Conservation (phyloP, 2,797 vertebrate genomes). For the Hippoglossus hippoglossus region DNA sequence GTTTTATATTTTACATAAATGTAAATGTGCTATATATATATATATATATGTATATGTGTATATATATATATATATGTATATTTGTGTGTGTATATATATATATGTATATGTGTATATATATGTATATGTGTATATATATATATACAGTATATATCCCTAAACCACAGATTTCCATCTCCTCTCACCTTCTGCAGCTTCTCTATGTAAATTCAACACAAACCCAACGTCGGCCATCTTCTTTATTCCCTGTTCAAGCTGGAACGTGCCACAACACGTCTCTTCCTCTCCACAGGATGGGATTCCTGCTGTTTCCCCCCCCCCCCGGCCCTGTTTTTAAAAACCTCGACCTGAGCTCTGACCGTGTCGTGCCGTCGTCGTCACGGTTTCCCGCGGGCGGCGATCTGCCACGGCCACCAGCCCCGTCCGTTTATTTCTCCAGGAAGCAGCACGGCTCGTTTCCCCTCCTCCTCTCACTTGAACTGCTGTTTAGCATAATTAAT, state of each 20-base stretch:
- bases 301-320: slow-evolving; percentile 7
- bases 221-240: slow-evolving; percentile 1
- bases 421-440: slow-evolving; percentile 54
- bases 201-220: not conserved
- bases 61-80: not conserved
- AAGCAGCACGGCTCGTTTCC: slow-evolving; percentile 63
- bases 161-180: not conserved
- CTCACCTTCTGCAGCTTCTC: not conserved
- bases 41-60: too few species aligned
- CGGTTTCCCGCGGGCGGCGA: slow-evolving; percentile 38
- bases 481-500: slow-evolving; percentile 91
- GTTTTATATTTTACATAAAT: too few species aligned
- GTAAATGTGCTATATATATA: too few species aligned
- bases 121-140: too few species aligned
- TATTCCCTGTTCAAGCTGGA: slow-evolving; percentile 52
- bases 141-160: too few species aligned
- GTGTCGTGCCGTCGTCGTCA: not conserved
- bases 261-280: slow-evolving; percentile 31
- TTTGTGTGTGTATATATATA: too few species aligned
- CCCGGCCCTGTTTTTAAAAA: slow-evolving; percentile 2
- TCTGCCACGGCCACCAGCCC: slow-evolving; percentile 27
- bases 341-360: slow-evolving; percentile 3
- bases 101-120: too few species aligned
- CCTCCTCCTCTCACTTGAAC: slow-evolving; percentile 58
- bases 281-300: not conserved